Evolutionary conservation across 2,113 vertebrate species (phyloP), one percentile per base, ranked within the genome.

Genomic region (Solenodon paradoxus): DNA sequence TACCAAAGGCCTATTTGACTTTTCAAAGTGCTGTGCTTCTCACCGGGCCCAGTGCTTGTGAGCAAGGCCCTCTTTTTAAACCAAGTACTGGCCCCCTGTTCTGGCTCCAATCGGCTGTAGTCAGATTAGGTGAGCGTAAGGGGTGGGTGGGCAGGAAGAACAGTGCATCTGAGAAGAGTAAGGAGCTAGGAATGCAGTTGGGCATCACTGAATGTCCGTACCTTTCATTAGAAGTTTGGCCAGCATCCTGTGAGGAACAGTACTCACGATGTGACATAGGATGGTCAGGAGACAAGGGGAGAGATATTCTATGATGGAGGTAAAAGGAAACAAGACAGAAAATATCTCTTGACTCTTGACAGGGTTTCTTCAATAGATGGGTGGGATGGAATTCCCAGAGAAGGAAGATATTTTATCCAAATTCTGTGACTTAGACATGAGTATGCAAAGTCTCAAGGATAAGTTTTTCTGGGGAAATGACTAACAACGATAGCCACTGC

Each of bases 21-120:
- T 79, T 87, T 93, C 89, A 96, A 97, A 95, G 94, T 97, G 95
- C 90, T 96, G 80, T 88, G 96, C 96, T 97, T 97, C 81, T 71
- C 12, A 20, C 2, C 90, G 92, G 90, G 78, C 87, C 88, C 75
- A 80, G 87, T 79, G n/a, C 45, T 59, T 68, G 42, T 68, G 61
- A 93, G 32, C n/a, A 68, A 95, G 71, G 30, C 87, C 82, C 69
- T 95, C 88, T 85, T 38, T 61, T 28, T 92, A 87, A 90, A 64
- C 53, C 40, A 78, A 81, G 30, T 68, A 72, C 57, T 92, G 66
- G 66, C 80, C 83, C 69, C 59, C 47, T 57, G 12, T 90, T 77
- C 69, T 71, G 82, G 64, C 8, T 95, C 59, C 42, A 57, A 11
- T 53, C 42, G 90, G 47, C 59, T 63, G 40, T 1, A 64, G 32